These are phyloP conservation scores for Sturnus vulgaris DNA, from an alignment of 2,113 vertebrate species.

Conservation along the genomic window DNA sequence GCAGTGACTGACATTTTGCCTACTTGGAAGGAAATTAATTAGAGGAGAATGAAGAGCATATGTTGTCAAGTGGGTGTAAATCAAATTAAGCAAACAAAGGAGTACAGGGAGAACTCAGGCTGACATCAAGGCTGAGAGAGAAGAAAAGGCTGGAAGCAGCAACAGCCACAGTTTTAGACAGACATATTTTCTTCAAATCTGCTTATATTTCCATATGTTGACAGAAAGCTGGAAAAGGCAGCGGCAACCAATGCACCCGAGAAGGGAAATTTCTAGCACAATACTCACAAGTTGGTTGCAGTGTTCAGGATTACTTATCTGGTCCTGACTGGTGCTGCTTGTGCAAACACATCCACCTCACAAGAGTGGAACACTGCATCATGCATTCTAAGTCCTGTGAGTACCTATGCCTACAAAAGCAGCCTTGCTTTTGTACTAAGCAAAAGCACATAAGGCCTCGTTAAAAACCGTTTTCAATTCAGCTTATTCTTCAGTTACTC, in stretches of 20 bases:
- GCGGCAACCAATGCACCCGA: background rate
- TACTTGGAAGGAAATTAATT: constrained; percentile 5
- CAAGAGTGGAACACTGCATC: background rate
- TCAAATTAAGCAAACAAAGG: constrained; percentile 19
- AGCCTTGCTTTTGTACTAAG: background rate
- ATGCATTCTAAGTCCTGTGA: rapidly evolving
- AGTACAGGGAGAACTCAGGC: background rate
- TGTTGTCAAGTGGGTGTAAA: constrained; percentile 22
- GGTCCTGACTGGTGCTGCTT: background rate
- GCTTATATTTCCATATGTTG: background rate
- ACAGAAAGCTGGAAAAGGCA: background rate
- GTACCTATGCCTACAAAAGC: background rate
- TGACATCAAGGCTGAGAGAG: background rate
- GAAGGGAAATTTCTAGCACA: background rate
- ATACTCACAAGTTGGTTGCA: background rate
- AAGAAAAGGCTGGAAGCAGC: background rate
- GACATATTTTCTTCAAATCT: background rate
- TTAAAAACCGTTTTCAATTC: background rate
- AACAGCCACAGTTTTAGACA: background rate
- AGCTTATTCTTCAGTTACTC: background rate
- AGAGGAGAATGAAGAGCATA: background rate
- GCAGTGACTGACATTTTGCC: background rate
- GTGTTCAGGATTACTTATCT: background rate
- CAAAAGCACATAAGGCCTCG: background rate
- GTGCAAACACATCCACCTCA: background rate